phyloP scores from a whole-genome alignment of 2,113 vertebrate genomes.

The Lipotes vexillifer region DNA sequence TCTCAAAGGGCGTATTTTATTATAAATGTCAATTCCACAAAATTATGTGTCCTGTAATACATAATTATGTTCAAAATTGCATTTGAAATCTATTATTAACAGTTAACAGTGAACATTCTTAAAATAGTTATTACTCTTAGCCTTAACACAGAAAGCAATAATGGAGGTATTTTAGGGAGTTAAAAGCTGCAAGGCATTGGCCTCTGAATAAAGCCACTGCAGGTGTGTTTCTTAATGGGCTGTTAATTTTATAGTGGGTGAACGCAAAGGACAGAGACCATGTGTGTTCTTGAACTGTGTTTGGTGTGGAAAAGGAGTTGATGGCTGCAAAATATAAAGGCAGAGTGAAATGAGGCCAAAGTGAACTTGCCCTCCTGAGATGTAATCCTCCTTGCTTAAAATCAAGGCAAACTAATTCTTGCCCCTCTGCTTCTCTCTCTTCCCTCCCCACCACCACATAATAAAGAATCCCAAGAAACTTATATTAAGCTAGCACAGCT shows the following conservation, averaged over 20 bases:
- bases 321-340: slow-evolving; percentile 55
- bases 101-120: slow-evolving; percentile 73
- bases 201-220: slow-evolving; percentile 68
- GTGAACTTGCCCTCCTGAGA: slow-evolving; percentile 37
- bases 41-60: slow-evolving; percentile 69
- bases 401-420: slow-evolving; percentile 24
- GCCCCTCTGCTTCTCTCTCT: background rate
- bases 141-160: slow-evolving; percentile 73
- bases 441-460: background rate
- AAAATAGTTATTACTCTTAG: slow-evolving; percentile 75
- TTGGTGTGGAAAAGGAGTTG: slow-evolving; percentile 54
- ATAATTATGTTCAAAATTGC: slow-evolving; percentile 72
- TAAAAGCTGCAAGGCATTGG: slow-evolving; percentile 66
- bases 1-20: slow-evolving; percentile 68
- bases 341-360: slow-evolving; percentile 40
- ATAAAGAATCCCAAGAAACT: slow-evolving; percentile 8
- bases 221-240: slow-evolving; percentile 70
- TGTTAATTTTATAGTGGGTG: slow-evolving; percentile 66
- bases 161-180: slow-evolving; percentile 67
- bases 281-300: slow-evolving; percentile 65
- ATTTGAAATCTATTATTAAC: slow-evolving; percentile 75
- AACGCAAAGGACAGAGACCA: slow-evolving; percentile 67
- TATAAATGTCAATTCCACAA: slow-evolving; percentile 71
- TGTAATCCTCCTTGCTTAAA: slow-evolving; percentile 19
- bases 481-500: background rate